Conservation (phyloP, 1,140 invertebrate genomes). For the Ericerus pela region DNA sequence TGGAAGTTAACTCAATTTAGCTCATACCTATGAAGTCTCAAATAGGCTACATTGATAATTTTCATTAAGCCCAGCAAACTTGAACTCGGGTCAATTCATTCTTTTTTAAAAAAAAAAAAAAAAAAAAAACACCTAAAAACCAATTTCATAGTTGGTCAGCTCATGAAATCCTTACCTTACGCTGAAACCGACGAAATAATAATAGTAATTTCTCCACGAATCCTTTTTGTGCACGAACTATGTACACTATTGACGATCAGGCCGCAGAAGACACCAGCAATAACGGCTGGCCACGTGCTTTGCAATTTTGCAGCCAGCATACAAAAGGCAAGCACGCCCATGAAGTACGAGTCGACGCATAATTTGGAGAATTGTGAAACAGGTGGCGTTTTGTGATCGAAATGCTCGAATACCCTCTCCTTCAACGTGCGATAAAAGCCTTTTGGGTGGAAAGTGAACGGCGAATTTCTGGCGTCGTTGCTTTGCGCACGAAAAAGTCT, state of each 20-base stretch:
- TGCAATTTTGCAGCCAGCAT: conserved; percentile 35
- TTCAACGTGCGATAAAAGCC: conserved; percentile 54
- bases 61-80: too few relatives aligned
- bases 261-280: conserved; percentile 39
- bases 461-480: conserved; percentile 36
- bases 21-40: too few relatives aligned
- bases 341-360: conserved; percentile 33
- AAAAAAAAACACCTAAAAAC: too few relatives aligned
- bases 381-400: background rate
- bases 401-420: conserved; percentile 2
- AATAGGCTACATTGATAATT: too few relatives aligned
- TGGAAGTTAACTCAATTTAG: too few relatives aligned
- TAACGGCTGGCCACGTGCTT: conserved; percentile 31
- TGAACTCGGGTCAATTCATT: too few relatives aligned
- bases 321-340: conserved; percentile 35
- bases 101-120: too few relatives aligned
- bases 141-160: too few relatives aligned
- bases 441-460: conserved; percentile 47
- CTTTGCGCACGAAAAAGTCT: conserved; percentile 44
- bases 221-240: conserved; percentile 65
- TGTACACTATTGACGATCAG: conserved; percentile 46
- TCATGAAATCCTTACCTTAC: background rate
- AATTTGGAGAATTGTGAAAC: conserved; percentile 17
- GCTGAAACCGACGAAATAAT: conserved; percentile 40
- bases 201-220: conserved; percentile 68